Conservation (phyloP, 2,888 invertebrate genomes). For the Phyto melanocephala region DNA sequence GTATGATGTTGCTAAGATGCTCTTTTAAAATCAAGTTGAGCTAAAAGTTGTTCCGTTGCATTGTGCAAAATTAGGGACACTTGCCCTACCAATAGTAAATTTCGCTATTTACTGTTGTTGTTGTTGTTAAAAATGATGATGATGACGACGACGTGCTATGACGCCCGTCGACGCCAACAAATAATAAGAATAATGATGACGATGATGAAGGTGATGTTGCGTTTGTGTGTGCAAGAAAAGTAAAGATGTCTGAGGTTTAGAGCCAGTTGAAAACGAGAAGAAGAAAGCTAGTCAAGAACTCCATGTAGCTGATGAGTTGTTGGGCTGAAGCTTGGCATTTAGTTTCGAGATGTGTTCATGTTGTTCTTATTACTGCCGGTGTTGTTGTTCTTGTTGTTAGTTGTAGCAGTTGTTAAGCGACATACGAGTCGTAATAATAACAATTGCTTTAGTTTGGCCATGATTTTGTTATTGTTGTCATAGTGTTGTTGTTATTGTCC, state of each 20-base stretch:
- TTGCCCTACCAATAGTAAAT: conserved; percentile 54
- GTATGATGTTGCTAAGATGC: too few relatives aligned
- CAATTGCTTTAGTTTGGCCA: conserved; percentile 63
- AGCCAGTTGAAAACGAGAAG: conserved; percentile 19
- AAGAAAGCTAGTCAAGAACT: conserved; percentile 28
- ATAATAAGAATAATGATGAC: conserved; percentile 51
- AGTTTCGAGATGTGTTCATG: conserved; percentile 31
- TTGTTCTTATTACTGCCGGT: conserved; percentile 21
- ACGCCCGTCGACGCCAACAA: conserved; percentile 63
- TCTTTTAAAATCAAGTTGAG: too few relatives aligned
- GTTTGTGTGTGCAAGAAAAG: conserved; percentile 10
- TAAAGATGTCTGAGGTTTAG: conserved; percentile 29
- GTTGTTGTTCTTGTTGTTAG: conserved; percentile 29
- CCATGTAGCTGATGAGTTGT: conserved; percentile 59
- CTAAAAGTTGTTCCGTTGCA: background rate
- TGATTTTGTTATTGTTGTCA: conserved; percentile 60
- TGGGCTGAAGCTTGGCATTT: conserved; percentile 52
- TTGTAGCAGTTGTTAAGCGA: conserved; percentile 61
- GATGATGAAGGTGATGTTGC: conserved; percentile 47
- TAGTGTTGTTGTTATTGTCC: conserved; percentile 37
- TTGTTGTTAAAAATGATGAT: conserved; percentile 25
- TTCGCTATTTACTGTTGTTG: background rate
- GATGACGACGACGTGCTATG: conserved; percentile 64
- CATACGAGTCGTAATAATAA: conserved; percentile 64
- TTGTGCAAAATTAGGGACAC: conserved; percentile 50